A percentile compares a stretch with the other conserved stretches of the same genome.
These are phyloP conservation scores for Brachypodius melanocephalos DNA, from an alignment of 2,113 vertebrate species.

Conservation along the genomic window DNA sequence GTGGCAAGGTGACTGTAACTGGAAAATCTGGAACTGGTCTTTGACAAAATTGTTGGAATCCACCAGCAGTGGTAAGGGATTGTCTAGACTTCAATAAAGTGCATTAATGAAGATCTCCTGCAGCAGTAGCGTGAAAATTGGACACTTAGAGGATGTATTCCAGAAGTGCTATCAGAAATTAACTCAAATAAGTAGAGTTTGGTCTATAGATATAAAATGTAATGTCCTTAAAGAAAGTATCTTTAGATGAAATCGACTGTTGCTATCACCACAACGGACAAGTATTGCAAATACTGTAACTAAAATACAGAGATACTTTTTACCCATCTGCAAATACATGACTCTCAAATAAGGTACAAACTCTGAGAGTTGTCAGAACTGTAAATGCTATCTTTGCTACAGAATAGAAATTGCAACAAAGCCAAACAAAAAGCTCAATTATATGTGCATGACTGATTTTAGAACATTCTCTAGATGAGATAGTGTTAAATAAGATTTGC, in stretches of 20 bases:
- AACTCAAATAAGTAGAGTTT: not conserved
- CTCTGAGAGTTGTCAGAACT: not conserved
- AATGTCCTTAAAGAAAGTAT: not conserved
- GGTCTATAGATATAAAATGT: not conserved
- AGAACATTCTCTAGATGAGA: not conserved
- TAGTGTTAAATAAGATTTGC: not conserved
- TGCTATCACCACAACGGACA: not conserved
- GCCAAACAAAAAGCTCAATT: not conserved
- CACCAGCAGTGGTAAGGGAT: not conserved
- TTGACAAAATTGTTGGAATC: not conserved
- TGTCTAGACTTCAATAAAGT: not conserved
- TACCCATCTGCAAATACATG: not conserved
- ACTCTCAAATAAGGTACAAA: not conserved
- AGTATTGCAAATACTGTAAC: not conserved
- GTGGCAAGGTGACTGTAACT: not conserved
- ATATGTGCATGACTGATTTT: not conserved
- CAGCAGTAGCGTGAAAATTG: not conserved
- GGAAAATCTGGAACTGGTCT: not conserved
- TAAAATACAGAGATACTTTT: not conserved
- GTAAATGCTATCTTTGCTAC: not conserved
- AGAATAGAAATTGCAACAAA: not conserved
- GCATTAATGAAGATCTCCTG: not conserved
- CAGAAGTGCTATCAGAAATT: not conserved
- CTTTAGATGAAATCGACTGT: not conserved
- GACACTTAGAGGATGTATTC: not conserved